phyloP scores from a whole-genome alignment of 2,888 invertebrate genomes.

The Coenonympha glycerion region DNA sequence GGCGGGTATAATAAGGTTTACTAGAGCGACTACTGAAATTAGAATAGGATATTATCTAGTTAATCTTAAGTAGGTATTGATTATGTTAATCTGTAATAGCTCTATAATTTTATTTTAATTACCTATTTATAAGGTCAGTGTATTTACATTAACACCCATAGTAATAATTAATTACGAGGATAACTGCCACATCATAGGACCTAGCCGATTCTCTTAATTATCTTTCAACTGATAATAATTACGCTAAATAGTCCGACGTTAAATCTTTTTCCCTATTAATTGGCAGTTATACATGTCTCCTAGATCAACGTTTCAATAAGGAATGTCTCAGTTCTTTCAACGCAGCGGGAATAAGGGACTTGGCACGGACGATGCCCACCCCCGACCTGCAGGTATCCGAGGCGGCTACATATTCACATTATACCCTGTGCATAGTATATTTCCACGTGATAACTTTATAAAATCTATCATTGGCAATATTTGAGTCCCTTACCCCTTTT shows the following conservation, averaged over 20 bases:
- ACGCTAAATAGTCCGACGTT: constrained; percentile 17
- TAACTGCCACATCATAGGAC: constrained; percentile 59
- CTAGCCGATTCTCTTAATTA: constrained; percentile 22
- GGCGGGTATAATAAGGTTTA: constrained; percentile 49
- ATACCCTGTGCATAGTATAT: constrained; percentile 72
- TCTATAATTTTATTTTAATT: constrained; percentile 68
- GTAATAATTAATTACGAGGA: constrained; percentile 54
- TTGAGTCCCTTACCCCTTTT: constrained; percentile 67
- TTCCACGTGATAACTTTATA: constrained; percentile 63
- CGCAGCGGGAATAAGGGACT: constrained; percentile 66
- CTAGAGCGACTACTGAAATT: constrained; percentile 70
- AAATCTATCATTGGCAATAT: constrained; percentile 65
- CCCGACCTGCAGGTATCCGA: constrained; percentile 37
- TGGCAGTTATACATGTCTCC: constrained; percentile 61
- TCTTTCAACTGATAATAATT: constrained; percentile 18
- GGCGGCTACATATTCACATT: constrained; percentile 58
- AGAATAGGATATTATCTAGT: constrained; percentile 64
- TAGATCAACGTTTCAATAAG: constrained; percentile 58
- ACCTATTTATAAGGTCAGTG: constrained; percentile 58
- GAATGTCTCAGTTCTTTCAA: constrained; percentile 68
- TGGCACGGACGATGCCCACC: constrained; percentile 54
- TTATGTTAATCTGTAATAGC: constrained; percentile 71
- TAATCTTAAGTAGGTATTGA: constrained; percentile 70
- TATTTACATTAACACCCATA: constrained; percentile 67
- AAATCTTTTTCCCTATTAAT: constrained; percentile 41